Conservation (phyloP, 2,113 vertebrate species). For the Echinops telfairi region DNA sequence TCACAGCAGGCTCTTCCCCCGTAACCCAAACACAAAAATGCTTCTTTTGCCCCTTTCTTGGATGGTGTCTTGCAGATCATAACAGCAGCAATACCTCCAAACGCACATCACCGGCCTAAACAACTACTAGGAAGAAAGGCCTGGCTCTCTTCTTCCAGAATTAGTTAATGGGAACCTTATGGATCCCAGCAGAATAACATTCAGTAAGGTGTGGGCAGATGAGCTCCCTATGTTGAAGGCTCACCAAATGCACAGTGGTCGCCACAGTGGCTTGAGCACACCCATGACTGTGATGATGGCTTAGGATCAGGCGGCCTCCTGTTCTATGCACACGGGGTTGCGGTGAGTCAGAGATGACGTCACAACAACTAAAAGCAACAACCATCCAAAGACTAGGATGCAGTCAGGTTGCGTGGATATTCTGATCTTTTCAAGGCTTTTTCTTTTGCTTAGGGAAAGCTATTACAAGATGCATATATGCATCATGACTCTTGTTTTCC, state of each 20-base stretch:
- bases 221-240: neutral
- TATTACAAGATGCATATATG: too few relatives aligned
- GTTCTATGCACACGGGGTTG: neutral
- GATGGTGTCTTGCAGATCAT: neutral
- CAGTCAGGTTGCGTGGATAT: neutral
- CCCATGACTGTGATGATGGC: neutral
- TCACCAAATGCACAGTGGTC: neutral
- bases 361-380: neutral
- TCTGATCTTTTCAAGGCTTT: neutral
- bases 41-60: rapidly evolving
- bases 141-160: neutral
- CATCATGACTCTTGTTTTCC: rapidly evolving
- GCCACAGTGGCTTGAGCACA: neutral
- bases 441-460: neutral
- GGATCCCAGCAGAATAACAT: neutral
- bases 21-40: neutral
- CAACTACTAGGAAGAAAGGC: neutral
- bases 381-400: neutral
- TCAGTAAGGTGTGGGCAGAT: neutral
- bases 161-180: neutral
- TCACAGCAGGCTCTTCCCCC: too few relatives aligned
- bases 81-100: neutral
- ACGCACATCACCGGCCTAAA: neutral
- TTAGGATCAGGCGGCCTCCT: neutral
- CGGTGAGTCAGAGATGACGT: neutral